These are phyloP conservation scores for Gadus chalcogrammus DNA, from an alignment of 2,113 vertebrate species.

Conservation along the genomic window DNA sequence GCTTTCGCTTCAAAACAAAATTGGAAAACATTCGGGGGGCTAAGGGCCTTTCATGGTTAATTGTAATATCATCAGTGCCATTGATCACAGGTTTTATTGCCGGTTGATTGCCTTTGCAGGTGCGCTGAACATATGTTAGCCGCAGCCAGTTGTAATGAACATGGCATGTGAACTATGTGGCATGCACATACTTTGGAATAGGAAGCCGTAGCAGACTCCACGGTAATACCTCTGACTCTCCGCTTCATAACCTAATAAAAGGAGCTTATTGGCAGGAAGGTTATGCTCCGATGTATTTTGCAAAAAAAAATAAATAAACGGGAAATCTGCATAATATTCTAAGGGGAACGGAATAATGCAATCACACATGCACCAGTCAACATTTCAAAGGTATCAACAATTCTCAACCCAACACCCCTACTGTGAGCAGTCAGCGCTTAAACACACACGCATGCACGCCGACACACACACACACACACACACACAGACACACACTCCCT, in stretches of 20 bases:
- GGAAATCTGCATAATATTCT: slow-evolving; percentile 42
- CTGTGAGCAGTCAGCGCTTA: neutral
- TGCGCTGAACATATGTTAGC: slow-evolving; percentile 23
- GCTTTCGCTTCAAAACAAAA: too few relatives aligned
- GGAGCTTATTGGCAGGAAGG: too few relatives aligned
- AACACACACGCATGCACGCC: neutral
- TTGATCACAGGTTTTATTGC: neutral
- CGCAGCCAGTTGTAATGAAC: too few relatives aligned
- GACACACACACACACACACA: slow-evolving; percentile 9
- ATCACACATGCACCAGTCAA: slow-evolving; percentile 50
- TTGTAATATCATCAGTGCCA: neutral
- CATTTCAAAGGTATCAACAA: slow-evolving; percentile 37
- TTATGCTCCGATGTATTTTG: neutral
- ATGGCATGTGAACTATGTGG: too few relatives aligned
- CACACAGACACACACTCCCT: slow-evolving; percentile 1
- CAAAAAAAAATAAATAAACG: neutral
- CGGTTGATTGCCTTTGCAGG: slow-evolving; percentile 11
- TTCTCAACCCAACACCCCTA: slow-evolving; percentile 9
- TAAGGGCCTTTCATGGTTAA: neutral
- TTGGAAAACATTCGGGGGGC: too few relatives aligned
- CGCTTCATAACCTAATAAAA: too few relatives aligned
- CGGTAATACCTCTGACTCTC: too few relatives aligned
- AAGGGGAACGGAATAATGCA: slow-evolving; percentile 41
- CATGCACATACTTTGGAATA: too few relatives aligned
- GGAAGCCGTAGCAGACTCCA: too few relatives aligned